Base-by-base conservation (phyloP, 2,888 invertebrate genomes). In the Phalera bucephala region DNA sequence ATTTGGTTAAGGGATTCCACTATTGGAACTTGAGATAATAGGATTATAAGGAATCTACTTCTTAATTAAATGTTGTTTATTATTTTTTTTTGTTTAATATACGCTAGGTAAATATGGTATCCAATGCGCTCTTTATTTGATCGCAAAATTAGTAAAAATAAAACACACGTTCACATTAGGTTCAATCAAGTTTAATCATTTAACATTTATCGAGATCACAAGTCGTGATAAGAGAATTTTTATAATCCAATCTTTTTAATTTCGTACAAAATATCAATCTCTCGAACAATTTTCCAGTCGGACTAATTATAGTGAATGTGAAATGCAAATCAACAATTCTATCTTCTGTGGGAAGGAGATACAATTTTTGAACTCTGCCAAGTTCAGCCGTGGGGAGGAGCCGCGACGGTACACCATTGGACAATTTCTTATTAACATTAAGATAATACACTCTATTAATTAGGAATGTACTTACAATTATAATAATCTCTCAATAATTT, bases 401-500 rank as follows among this genome's bases (percentile, higher is more conserved):
- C 36, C 37, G 36, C 30, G 27, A 29, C 33, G 36, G 36, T 44
- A 61, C 62, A 62, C 57, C 68, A 67, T 69, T 73, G 79, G 80
- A 82, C 80, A 81, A 80, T 73, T 71, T 75, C 68, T 72, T 72
- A 71, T 78, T 28, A 83, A 84, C 83, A 81, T 82, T 81, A 80
- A 69, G 77, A 80, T 81, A 78, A 80, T 80, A 83, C 80, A 74
- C 80, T 82, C 77, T 85, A 81, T 79, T 75, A 60, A 69, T 81
- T 85, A 87, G 88, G 88, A 88, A 87, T 89, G 87, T 89, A 83
- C 81, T 84, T 88, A 88, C 73, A 82, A 76, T 85, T 69, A 77
- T 84, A 80, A 87, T 86, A 89, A 88, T 88, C 87, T 89, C 86
- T 89, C 85, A 87, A 86, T 88, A 88, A 84, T 89, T 87, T 85